phyloP scores from a whole-genome alignment of 92 coral and sea anemone genomes.

The Bergia sp. region DNA sequence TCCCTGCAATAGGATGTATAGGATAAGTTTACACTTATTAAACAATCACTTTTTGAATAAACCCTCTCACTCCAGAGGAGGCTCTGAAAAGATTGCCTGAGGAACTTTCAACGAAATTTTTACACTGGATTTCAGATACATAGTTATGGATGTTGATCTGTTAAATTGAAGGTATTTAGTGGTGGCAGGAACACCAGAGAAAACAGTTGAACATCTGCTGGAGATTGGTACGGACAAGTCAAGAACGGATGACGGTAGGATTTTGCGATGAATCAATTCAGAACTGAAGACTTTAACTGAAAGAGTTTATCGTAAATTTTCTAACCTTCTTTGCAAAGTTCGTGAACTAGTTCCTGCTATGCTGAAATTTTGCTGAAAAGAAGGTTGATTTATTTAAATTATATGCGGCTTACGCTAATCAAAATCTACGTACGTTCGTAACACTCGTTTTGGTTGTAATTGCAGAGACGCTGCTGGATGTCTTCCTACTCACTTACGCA shows the following conservation, averaged over 20 bases:
- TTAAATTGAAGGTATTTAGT: slow-evolving; percentile 73
- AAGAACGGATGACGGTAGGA: slow-evolving; percentile 59
- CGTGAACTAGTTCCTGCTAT: not conserved
- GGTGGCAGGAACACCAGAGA: slow-evolving; percentile 89
- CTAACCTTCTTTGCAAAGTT: not conserved
- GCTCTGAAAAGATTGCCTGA: not conserved
- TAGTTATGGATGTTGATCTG: not conserved
- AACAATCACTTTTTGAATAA: not conserved
- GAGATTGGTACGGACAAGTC: slow-evolving; percentile 76
- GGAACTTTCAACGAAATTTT: not conserved
- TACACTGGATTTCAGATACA: not conserved
- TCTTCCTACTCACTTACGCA: slow-evolving; percentile 82
- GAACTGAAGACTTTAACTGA: not conserved
- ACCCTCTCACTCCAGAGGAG: not conserved
- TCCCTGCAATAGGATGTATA: not conserved
- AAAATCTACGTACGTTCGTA: not conserved
- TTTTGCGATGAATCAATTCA: not conserved
- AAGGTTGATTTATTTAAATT: not conserved
- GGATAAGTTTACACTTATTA: too few relatives aligned
- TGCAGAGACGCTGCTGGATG: slow-evolving; percentile 75
- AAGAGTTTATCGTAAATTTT: not conserved
- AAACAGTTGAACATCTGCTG: slow-evolving; percentile 86
- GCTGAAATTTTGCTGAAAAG: not conserved
- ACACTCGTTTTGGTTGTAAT: slow-evolving; percentile 5
- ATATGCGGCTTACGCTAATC: not conserved